Evolutionary conservation across 2,888 invertebrate species (phyloP), one percentile per base, ranked within the genome.

Genomic region (Camponotus fellah): DNA sequence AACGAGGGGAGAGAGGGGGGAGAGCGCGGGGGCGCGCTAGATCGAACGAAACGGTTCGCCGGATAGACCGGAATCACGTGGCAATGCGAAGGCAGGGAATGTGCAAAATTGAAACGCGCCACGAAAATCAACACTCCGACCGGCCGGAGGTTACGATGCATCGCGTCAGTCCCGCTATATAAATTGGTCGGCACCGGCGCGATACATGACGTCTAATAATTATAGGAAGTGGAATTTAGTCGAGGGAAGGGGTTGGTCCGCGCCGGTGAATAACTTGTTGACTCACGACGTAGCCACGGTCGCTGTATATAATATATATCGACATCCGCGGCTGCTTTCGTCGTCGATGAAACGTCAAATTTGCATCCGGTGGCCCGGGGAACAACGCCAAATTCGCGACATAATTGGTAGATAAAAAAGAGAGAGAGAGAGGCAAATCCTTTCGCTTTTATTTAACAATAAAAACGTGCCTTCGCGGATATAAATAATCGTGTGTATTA

Each of bases 201-300:
- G 88, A 91, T 90, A 91, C 89, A 89, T 88, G 88, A 91, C 90
- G 91, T 90, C 91, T 88, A 91, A 91, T 91, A 92, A 91, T 91
- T 89, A 91, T 91, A 89, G 92, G 91, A 92, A 91, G 90, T 91
- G 91, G 89, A 90, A 90, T 92, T 91, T 90, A 91, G 91, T 85
- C 86, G 89, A 87, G 88, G 87, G 86, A 86, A 84, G 86, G 88
- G 85, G 88, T 89, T 53, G 90, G 91, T 88, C 89, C 88, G 91
- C 86, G 26, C 87, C 85, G 49, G 26, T 17, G 91, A 87, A 91
- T 90, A 91, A 91, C 91, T 91, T 91, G 91, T 91, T 91, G 92
- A 92, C 91, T 92, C 88, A 1, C 86, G 86, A 84, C 84, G 77
- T 85, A 46, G 89, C 85, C 76, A 85, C 49, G 60, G 37, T 49